Conservation (phyloP, 1,140 invertebrate genomes). For the Ylistrum balloti region DNA sequence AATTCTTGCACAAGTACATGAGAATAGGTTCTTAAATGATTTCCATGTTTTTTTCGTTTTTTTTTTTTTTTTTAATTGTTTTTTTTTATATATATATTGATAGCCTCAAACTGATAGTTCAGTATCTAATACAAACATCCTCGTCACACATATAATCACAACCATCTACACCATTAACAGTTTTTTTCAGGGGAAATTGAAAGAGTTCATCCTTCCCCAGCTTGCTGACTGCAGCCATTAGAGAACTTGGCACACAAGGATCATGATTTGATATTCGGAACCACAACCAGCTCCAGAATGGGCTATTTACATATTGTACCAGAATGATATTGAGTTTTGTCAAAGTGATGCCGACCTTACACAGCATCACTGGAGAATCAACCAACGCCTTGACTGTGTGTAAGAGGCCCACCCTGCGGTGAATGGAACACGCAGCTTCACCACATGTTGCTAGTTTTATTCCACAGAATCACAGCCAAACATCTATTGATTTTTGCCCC, state of each 20-base stretch:
- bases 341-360: neutral
- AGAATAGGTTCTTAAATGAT: no score
- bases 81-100: no score
- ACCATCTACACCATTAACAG: no score
- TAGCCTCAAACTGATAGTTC: no score
- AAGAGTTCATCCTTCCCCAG: neutral
- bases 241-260: neutral
- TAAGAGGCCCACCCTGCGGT: neutral
- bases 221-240: neutral
- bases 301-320: conserved; percentile 27
- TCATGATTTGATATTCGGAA: conserved; percentile 17
- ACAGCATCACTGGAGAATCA: neutral
- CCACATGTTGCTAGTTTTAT: conserved; percentile 24
- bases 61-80: no score
- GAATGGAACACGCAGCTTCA: neutral
- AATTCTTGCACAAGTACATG: no score
- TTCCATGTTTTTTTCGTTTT: no score
- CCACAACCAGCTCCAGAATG: conserved; percentile 12
- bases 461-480: conserved; percentile 17
- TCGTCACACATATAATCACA: neutral
- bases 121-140: no score
- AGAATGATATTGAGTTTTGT: conserved; percentile 27
- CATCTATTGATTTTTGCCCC: neutral
- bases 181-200: neutral
- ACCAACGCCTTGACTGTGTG: neutral